Conservation (phyloP, 2,888 invertebrate genomes). For the Aleiodes alternator region DNA sequence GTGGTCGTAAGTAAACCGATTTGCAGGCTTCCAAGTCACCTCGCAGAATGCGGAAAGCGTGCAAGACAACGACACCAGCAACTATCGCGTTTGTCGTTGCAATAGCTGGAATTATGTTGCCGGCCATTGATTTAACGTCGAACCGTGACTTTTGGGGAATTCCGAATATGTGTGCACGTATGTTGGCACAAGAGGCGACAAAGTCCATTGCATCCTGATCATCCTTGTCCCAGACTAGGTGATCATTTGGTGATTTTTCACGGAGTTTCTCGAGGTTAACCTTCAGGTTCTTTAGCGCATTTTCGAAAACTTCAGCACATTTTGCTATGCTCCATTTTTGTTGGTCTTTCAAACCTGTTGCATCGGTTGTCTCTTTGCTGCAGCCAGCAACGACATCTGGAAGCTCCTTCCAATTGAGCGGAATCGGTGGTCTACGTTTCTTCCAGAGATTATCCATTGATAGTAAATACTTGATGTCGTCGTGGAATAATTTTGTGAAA, state of each 20-base stretch:
- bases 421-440: slow-evolving; percentile 89
- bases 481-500: slow-evolving; percentile 94
- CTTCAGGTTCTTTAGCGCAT: slow-evolving; percentile 82
- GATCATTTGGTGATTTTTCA: slow-evolving; percentile 78
- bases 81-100: slow-evolving; percentile 99
- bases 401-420: slow-evolving; percentile 83
- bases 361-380: slow-evolving; percentile 76
- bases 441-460: slow-evolving; percentile 98
- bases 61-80: slow-evolving; percentile 95
- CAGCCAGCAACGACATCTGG: slow-evolving; percentile 78
- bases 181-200: slow-evolving; percentile 95
- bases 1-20: slow-evolving; percentile 86
- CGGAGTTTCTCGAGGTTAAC: slow-evolving; percentile 77
- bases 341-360: slow-evolving; percentile 82
- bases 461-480: slow-evolving; percentile 95
- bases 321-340: slow-evolving; percentile 87
- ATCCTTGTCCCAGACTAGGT: slow-evolving; percentile 98
- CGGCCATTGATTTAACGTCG: slow-evolving; percentile 99
- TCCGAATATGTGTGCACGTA: slow-evolving; percentile 92
- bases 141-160: slow-evolving; percentile 93
- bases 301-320: slow-evolving; percentile 83
- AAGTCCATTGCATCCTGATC: slow-evolving; percentile 96
- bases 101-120: slow-evolving; percentile 99
- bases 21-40: slow-evolving; percentile 82
- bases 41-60: slow-evolving; percentile 86